Base-by-base conservation (phyloP, 2,888 invertebrate species). In the Lepidochitona cinerea region DNA sequence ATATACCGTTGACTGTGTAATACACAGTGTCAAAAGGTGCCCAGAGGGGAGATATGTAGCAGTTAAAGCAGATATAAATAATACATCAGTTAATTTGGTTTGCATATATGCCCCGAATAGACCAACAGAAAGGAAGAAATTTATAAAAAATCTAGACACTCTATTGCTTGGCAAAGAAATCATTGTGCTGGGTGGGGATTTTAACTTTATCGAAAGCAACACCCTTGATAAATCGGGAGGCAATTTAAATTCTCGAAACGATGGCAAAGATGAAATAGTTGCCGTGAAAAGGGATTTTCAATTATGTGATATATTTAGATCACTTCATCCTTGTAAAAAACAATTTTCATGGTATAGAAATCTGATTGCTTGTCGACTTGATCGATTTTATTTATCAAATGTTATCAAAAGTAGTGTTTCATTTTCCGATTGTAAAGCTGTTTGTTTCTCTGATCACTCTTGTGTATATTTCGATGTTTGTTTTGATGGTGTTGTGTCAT, bases 181-280 rank as follows among this genome's bases (percentile, higher is more conserved):
- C 26, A 9, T 77, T 7, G 64, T 71, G n/a, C 9, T 77, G 23
- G 49, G 26, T 69, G 76, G 76, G n/a, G 76, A 76, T 66, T 76
- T 72, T 70, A 76, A 76, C 67, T 76, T 64, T 70, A 59, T 76
- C 37, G 65, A 65, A n/a, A 69, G 72, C 54, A 66, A 70, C 23
- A 23, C 26, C 0, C 36, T 74, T 0, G 72, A 76, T 35, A 74
- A 75, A 71, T n/a, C 73, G 14, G 75, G 77, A 18, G 73, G 75
- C 23, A 71, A 72, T 54, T 36, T 41, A 29, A 65, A 73, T 26
- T 33, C 52, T 35, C 54, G 73, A 33, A 66, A 41, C 18, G 41
- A 37, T 18, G 74, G 59, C 1, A 26, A 66, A 23, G 64, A 70
- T 18, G 68, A 52, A 32, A 72, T 77, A 29, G 66, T 53, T 29